Base-by-base conservation (phyloP, 2,888 invertebrate genomes). In the Habroteleia sp. region DNA sequence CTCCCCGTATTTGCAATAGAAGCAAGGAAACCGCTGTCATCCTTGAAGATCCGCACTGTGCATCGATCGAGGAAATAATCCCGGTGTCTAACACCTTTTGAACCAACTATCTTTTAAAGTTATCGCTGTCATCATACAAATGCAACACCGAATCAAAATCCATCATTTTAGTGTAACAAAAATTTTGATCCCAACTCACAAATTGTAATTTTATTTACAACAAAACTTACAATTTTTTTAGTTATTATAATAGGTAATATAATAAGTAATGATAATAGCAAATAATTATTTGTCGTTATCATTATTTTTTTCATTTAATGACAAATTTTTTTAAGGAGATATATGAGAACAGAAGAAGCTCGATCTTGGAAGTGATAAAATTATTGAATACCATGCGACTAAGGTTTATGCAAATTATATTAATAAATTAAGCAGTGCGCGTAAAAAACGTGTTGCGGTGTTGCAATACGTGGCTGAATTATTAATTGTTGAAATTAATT, bases 1-100 rank as follows among this genome's bases (percentile, higher is more conserved):
- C 68, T 48, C 42, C 41, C 52, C 42, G 39, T 37, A 75, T 41
- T 62, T 54, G 54, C 50, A 68, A 79, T 69, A 77, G 23, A 20
- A n/a, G 20, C 44, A 33, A 60, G 39, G 37, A 56, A 68, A 20
- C 41, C 14, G 2, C 11, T 14, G 10, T 14, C 39, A 11, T 17
- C 31, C 20, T 50, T 52, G 39, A 16, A 41, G 13, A 46, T 16
- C 46, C 17, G 11, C 41, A 14, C 39, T 3, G 27, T 7, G 1
- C 7, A 7, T 27, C 42, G 8, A 42, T 33, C 46, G 31, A 62
- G 62, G 48, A 48, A 48, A 48, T 27, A 20, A 4, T 16, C 27
- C 31, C 42, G 6, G 13, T 29, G 13, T 0, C 11, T 4, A 5
- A 8, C 31, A 31, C n/a, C n/a, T n/a, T n/a, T n/a, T 25, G 13